Evolutionary conservation across 2,797 vertebrate species (phyloP).

Genomic region (Prionace glauca): DNA sequence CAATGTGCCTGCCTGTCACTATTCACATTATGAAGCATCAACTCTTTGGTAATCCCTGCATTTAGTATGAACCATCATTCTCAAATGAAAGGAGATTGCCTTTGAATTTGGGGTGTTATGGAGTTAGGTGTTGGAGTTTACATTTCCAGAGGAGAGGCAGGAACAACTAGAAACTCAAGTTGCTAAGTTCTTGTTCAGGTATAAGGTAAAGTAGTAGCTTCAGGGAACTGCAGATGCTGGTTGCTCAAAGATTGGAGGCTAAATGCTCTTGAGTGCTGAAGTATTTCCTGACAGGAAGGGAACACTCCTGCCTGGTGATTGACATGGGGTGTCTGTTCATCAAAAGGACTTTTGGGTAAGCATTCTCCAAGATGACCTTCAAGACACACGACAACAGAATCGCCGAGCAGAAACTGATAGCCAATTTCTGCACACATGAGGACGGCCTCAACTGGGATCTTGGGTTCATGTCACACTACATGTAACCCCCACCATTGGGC

Average conservation of each 20-base stretch:
- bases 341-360: too few relatives aligned
- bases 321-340: too few relatives aligned
- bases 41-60: not conserved
- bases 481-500: too few relatives aligned
- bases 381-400: too few relatives aligned
- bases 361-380: too few relatives aligned
- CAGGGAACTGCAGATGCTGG: not conserved
- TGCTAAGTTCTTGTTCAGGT: not conserved
- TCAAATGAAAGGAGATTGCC: not conserved
- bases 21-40: not conserved
- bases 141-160: not conserved
- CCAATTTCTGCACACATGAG: too few relatives aligned
- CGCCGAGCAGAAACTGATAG: too few relatives aligned
- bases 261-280: too few relatives aligned
- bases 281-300: too few relatives aligned
- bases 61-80: not conserved
- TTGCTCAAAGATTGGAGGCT: not conserved
- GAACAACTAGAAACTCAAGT: not conserved
- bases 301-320: too few relatives aligned
- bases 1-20: not conserved
- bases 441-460: too few relatives aligned
- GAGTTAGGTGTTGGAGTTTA: not conserved
- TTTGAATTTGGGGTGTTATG: not conserved
- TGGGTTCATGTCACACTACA: too few relatives aligned
- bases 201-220: not conserved